Evolutionary conservation across 2,888 invertebrate species (phyloP).

Genomic region (Dasysyrphus albostriatus): DNA sequence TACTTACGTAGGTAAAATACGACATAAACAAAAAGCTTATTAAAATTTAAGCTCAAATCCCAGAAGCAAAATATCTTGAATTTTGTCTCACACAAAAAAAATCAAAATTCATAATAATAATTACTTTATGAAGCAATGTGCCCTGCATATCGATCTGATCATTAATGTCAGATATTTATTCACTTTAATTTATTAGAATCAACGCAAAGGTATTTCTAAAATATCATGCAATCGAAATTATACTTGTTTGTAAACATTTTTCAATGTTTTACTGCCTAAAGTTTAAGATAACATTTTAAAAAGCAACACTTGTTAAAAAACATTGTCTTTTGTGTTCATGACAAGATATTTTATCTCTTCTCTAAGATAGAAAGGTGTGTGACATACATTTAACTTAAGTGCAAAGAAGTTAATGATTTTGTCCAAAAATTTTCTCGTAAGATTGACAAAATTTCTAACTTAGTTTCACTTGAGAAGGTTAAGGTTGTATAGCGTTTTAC

Average conservation of each 20-base stretch:
- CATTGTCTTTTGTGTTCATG: slow-evolving; percentile 40
- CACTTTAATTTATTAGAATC: background rate
- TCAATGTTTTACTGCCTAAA: background rate
- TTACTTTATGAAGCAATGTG: background rate
- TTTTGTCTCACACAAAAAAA: background rate
- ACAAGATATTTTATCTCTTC: slow-evolving; percentile 65
- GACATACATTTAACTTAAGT: slow-evolving; percentile 7
- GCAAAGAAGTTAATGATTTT: background rate
- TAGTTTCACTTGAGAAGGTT: slow-evolving; percentile 46
- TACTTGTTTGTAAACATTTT: background rate
- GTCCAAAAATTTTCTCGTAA: background rate
- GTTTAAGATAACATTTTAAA: slow-evolving; percentile 10
- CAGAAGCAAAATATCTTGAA: background rate
- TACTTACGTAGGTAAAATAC: background rate
- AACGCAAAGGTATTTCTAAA: background rate
- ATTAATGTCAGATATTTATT: background rate
- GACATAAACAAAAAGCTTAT: too few species aligned
- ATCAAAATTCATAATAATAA: background rate
- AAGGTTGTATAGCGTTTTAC: slow-evolving; percentile 28
- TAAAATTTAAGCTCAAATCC: too few species aligned
- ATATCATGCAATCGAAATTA: background rate
- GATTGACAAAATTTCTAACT: background rate
- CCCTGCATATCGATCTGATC: background rate
- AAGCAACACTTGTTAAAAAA: slow-evolving; percentile 52
- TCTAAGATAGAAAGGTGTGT: slow-evolving; percentile 49